Base-by-base conservation (phyloP, 2,888 invertebrate genomes). In the Cataglyphis livida region DNA sequence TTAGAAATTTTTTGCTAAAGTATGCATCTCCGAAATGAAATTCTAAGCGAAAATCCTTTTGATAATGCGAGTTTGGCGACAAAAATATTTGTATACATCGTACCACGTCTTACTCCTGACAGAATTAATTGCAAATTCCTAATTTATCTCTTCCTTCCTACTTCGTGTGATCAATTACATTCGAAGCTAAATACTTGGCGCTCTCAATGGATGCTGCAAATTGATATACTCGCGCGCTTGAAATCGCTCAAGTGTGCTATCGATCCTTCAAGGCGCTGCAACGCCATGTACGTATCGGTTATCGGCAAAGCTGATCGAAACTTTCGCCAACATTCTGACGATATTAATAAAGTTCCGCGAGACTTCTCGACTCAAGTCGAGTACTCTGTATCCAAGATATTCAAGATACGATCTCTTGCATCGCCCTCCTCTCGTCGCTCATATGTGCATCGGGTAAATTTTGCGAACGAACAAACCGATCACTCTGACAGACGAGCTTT, bases 331-430 rank as follows among this genome's bases (percentile, higher is more conserved):
- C 59, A 35, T 28, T 10, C 54, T 38, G 21, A 44, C 21, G 21
- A 44, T 79, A 61, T 79, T 79, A 79, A 70, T 35, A 59, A 79
- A 79, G 78, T 79, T 79, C 71, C 76, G 15, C 35, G 35, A 35
- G 18, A 44, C 28, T 35, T 10, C 32, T 61, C 57, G 18, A 68
- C 41, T 54, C 48, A 25, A 7, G 15, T 57, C 4, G 6, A 54
- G 54, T 38, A 54, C n/a, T 57, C 57, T 7, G 18, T 66, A 68
- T 59, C 18, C 35, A 44, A 78, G 76, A 68, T 76, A 38, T 54
- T 28, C 62, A 12, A 25, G 74, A 32, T 61, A 48, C 10, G 12
- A 15, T 65, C 35, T 35, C 38, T 25, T 3, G n/a, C 12, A 35
- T 62, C 32, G 21, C 44, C 44, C 4, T 9, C 44, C 4, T 9